Conservation (phyloP, 2,797 vertebrate species). For the Lerista edwardsae region DNA sequence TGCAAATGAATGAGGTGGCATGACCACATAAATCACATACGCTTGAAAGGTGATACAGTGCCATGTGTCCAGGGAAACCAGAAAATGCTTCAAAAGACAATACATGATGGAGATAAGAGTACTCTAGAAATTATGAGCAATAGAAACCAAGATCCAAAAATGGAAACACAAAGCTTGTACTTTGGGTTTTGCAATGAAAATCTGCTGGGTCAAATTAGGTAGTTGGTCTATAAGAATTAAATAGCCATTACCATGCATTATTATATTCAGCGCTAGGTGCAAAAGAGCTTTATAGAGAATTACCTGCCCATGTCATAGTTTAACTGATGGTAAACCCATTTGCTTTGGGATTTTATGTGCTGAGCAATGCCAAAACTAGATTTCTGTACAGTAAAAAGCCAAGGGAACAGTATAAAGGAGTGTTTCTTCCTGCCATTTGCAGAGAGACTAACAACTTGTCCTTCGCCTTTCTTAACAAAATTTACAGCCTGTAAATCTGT, state of each 20-base stretch:
- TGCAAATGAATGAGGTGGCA: background rate
- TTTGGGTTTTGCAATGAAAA: slow-evolving; percentile 4
- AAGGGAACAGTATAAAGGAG: slow-evolving; percentile 32
- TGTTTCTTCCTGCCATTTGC: background rate
- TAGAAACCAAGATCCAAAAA: background rate
- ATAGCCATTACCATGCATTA: slow-evolving; percentile 41
- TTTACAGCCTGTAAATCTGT: slow-evolving; percentile 59
- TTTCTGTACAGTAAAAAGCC: slow-evolving; percentile 34
- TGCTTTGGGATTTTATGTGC: slow-evolving; percentile 60
- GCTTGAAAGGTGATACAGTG: background rate
- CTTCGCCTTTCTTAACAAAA: slow-evolving; percentile 61
- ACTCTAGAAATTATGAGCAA: background rate
- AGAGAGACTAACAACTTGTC: background rate
- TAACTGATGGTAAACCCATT: slow-evolving; percentile 62
- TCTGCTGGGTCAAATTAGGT: slow-evolving; percentile 47
- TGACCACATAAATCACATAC: background rate
- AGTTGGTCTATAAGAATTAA: slow-evolving; percentile 52
- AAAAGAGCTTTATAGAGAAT: slow-evolving; percentile 55
- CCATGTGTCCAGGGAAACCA: background rate
- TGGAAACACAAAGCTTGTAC: background rate
- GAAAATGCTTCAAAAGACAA: background rate
- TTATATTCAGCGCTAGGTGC: slow-evolving; percentile 46
- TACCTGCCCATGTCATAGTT: slow-evolving; percentile 59
- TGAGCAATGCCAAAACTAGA: slow-evolving; percentile 60
- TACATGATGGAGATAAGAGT: background rate